Conservation (phyloP, 2,888 invertebrate species). For the Norana najaformis region DNA sequence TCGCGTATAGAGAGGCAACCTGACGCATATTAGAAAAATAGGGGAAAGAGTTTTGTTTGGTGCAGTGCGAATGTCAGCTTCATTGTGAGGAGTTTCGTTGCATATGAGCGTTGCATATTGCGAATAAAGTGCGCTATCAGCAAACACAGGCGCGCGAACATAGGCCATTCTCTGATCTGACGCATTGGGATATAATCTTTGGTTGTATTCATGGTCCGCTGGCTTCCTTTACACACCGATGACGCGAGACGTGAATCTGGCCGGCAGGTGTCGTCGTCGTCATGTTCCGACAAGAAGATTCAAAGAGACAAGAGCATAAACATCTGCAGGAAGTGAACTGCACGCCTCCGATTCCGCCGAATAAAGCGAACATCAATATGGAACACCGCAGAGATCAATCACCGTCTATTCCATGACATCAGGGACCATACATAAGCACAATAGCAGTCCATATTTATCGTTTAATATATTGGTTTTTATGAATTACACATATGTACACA, state of each 20-base stretch:
- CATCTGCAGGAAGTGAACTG: background rate
- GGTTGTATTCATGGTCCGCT: background rate
- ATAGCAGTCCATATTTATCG: no score
- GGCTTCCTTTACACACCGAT: background rate
- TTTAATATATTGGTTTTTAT: no score
- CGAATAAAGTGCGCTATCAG: background rate
- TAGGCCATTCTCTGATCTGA: background rate
- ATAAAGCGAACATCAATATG: background rate
- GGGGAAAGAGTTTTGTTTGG: background rate
- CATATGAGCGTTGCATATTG: background rate
- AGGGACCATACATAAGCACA: background rate
- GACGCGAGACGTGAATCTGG: background rate
- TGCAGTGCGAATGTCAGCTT: background rate
- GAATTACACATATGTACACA: background rate
- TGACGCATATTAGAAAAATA: background rate
- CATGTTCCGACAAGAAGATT: background rate
- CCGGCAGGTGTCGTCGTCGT: background rate
- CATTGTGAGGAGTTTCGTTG: background rate
- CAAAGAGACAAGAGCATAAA: background rate
- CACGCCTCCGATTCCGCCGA: background rate
- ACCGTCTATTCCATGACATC: background rate
- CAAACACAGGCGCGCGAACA: background rate
- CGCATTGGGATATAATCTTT: background rate
- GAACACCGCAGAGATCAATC: background rate
- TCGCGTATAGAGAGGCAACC: background rate